phyloP scores from a whole-genome alignment of 2,797 vertebrate species.

The Sebastes flavidus region DNA sequence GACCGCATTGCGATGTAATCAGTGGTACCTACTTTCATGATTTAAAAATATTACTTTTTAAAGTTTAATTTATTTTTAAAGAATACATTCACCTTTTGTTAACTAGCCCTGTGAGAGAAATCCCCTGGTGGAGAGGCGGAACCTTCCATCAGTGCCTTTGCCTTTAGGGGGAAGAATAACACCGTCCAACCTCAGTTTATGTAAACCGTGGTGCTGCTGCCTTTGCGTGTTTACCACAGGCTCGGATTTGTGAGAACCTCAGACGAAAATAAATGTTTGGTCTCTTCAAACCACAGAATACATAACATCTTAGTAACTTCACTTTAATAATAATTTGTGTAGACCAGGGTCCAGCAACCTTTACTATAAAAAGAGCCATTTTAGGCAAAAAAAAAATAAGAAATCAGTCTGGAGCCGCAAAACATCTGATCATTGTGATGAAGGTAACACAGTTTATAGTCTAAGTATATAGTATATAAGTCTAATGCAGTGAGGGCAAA shows the following conservation, averaged over 20 bases:
- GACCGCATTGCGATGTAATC: not conserved
- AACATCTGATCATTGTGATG: too few species aligned
- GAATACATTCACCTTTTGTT: not conserved
- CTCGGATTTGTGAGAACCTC: not conserved
- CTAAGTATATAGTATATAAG: too few species aligned
- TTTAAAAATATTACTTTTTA: not conserved
- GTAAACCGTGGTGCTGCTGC: constrained; percentile 30
- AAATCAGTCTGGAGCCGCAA: too few species aligned
- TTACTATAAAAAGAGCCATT: too few species aligned
- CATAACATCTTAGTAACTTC: accelerated
- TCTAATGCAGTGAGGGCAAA: too few species aligned
- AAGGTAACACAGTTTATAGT: too few species aligned
- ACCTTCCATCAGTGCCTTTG: constrained; percentile 19
- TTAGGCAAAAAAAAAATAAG: too few species aligned
- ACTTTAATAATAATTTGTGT: too few species aligned
- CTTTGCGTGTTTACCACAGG: not conserved
- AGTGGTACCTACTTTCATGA: not conserved
- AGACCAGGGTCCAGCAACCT: too few species aligned
- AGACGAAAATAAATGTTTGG: accelerated
- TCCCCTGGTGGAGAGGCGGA: constrained; percentile 2
- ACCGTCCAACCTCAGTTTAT: not conserved
- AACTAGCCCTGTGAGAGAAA: not conserved
- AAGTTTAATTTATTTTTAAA: not conserved
- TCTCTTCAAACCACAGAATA: not conserved
- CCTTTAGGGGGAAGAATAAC: not conserved